Conservation (phyloP, 2,888 invertebrate species). For the Leptinotarsa peninsularis region DNA sequence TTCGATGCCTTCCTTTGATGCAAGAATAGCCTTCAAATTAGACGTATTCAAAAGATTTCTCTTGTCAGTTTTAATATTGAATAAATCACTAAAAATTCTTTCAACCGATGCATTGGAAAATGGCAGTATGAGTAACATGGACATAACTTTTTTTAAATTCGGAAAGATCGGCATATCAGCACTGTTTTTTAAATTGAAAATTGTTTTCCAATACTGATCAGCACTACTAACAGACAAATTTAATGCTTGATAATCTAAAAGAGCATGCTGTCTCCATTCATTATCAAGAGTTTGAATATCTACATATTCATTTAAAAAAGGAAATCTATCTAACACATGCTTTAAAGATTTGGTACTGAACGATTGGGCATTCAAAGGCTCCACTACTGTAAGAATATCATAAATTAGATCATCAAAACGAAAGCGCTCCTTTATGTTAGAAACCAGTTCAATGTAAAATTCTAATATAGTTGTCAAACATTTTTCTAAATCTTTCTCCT, state of each 20-base stretch:
- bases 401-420: slow-evolving; percentile 15
- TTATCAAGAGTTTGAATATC: slow-evolving; percentile 1
- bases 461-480: slow-evolving; percentile 7
- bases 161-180: neutral
- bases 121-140: neutral
- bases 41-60: neutral
- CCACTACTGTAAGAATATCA: neutral
- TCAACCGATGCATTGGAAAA: neutral
- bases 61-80: neutral
- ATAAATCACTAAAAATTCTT: neutral
- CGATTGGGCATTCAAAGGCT: slow-evolving; percentile 1
- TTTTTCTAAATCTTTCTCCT: too few species aligned
- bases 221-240: neutral
- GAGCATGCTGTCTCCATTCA: slow-evolving; percentile 17
- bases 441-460: slow-evolving; percentile 15
- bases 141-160: slow-evolving; percentile 16
- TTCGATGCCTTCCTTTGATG: slow-evolving; percentile 1
- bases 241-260: slow-evolving; percentile 9
- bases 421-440: slow-evolving; percentile 7
- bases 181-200: slow-evolving; percentile 3
- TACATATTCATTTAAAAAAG: neutral
- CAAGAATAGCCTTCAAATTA: neutral
- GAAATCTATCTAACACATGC: neutral
- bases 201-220: slow-evolving; percentile 10
- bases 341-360: slow-evolving; percentile 1